phyloP scores from a whole-genome alignment of 2,797 vertebrate genomes.

The Trachops cirrhosus region DNA sequence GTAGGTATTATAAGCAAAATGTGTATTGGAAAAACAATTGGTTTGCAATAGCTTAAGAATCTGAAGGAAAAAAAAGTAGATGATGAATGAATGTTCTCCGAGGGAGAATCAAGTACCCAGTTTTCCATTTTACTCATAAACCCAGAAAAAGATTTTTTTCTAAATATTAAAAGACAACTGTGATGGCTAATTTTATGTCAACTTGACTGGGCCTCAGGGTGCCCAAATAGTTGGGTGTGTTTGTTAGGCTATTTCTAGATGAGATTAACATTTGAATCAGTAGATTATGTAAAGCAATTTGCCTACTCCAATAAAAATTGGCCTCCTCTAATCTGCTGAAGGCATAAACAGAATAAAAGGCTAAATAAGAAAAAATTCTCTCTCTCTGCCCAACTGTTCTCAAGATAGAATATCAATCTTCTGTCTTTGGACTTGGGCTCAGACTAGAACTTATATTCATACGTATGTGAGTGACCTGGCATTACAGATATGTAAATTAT shows the following conservation, averaged over 20 bases:
- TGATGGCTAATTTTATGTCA: background rate
- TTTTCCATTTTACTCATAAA: background rate
- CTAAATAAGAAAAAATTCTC: background rate
- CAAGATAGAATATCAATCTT: background rate
- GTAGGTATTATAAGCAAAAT: background rate
- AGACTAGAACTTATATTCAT: background rate
- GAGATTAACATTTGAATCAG: background rate
- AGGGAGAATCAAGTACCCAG: background rate
- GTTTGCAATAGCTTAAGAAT: background rate
- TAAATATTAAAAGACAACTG: background rate
- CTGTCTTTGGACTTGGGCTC: background rate
- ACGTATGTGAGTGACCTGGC: background rate
- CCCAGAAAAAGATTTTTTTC: background rate
- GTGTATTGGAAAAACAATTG: background rate
- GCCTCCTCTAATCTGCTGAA: background rate
- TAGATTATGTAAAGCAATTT: background rate
- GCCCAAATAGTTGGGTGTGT: background rate
- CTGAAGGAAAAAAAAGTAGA: background rate
- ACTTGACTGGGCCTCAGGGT: background rate
- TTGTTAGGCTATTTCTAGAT: background rate
- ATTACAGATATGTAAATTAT: background rate
- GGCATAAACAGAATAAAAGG: background rate
- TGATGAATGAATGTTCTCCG: background rate
- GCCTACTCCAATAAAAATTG: background rate
- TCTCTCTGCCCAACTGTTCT: background rate